These are phyloP conservation scores for Echinarachnius parma DNA, from an alignment of 53 echinoderm and acorn worm species.

Conservation along the genomic window DNA sequence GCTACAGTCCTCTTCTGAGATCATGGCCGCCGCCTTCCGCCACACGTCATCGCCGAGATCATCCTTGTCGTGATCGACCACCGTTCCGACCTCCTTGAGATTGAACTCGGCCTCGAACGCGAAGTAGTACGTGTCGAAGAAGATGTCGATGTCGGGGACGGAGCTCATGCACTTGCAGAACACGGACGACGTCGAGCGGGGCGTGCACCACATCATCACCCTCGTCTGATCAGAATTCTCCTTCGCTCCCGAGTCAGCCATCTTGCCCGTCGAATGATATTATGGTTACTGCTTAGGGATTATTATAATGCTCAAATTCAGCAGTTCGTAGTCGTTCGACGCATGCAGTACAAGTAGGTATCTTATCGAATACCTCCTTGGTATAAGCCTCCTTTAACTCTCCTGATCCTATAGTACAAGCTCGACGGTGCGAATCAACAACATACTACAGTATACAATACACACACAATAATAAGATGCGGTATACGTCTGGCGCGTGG, in stretches of 20 bases:
- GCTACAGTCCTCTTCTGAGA: conserved; percentile 12
- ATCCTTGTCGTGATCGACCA: conserved; percentile 3
- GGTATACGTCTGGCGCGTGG: too few relatives aligned
- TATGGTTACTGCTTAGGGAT: too few relatives aligned
- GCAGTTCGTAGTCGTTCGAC: too few relatives aligned
- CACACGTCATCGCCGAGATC: conserved; percentile 2
- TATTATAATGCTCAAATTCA: too few relatives aligned
- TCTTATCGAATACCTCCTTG: too few relatives aligned
- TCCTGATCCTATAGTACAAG: too few relatives aligned
- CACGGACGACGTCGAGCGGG: conserved; percentile 24
- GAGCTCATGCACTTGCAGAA: conserved; percentile 37
- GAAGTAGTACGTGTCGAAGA: conserved; percentile 35
- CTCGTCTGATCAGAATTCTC: conserved; percentile 5
- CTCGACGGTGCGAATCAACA: too few relatives aligned
- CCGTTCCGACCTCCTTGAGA: background rate
- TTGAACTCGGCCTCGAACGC: conserved; percentile 5
- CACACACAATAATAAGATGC: too few relatives aligned
- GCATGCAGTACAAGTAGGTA: too few relatives aligned
- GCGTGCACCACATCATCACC: conserved; percentile 39
- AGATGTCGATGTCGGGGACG: conserved; percentile 26
- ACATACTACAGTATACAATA: too few relatives aligned
- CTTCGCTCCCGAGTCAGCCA: background rate
- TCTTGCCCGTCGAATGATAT: too few relatives aligned
- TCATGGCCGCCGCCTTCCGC: conserved; percentile 22
- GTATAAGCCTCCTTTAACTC: too few relatives aligned